A percentile compares a stretch with the other conserved stretches of the same genome.
Evolutionary conservation across 2,797 vertebrate species (phyloP).

Genomic region (Mycteria americana): DNA sequence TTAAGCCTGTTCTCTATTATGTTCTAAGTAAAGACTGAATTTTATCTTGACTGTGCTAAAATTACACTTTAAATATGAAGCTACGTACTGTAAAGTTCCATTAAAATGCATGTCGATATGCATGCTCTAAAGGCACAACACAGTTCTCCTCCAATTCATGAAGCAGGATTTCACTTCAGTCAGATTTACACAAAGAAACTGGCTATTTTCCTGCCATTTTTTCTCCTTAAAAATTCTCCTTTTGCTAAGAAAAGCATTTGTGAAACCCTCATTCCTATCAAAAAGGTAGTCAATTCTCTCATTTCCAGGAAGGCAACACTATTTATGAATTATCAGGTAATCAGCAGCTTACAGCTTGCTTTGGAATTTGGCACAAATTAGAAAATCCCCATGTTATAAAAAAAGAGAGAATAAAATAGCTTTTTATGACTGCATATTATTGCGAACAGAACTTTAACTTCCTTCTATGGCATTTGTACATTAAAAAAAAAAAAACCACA

Average conservation of each 20-base stretch:
- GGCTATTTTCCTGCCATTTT: background rate
- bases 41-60: background rate
- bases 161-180: background rate
- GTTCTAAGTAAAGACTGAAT: background rate
- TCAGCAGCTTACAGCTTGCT: background rate
- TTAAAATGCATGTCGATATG: background rate
- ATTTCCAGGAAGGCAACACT: background rate
- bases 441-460: background rate
- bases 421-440: background rate
- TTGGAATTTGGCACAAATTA: background rate
- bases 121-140: background rate
- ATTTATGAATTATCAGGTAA: background rate
- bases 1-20: background rate
- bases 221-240: background rate
- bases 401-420: background rate
- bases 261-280: background rate
- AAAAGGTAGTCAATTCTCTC: background rate
- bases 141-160: background rate
- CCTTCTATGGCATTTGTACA: background rate
- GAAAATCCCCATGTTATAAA: background rate
- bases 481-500: background rate
- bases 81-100: background rate
- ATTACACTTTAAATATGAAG: background rate
- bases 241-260: background rate
- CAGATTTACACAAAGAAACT: background rate